Percentiles rank a stretch among this genome's conserved stretches.
phyloP scores from a whole-genome alignment of 2,888 invertebrate species.

The Drosophila helvetica region DNA sequence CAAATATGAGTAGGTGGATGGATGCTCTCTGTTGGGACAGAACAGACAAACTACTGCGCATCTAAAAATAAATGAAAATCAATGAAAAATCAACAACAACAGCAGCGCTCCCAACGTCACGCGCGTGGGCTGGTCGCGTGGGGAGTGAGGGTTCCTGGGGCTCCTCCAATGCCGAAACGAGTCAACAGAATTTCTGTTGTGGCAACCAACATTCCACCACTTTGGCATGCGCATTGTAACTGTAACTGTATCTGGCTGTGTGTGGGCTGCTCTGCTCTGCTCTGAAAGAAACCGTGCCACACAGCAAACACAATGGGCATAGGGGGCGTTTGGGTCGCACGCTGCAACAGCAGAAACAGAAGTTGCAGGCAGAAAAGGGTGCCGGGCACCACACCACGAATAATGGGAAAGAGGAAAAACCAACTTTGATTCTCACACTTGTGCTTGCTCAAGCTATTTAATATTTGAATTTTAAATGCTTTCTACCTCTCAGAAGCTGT shows the following conservation, averaged over 20 bases:
- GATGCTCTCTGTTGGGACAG: conserved; percentile 26
- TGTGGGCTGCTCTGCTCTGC: conserved; percentile 1
- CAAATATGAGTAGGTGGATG: conserved; percentile 21
- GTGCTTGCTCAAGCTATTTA: conserved; percentile 33
- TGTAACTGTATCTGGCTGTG: conserved; percentile 41
- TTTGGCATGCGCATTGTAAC: conserved; percentile 62
- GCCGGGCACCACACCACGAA: background rate
- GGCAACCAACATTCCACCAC: conserved; percentile 70
- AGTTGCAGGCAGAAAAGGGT: conserved; percentile 39
- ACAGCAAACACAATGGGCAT: conserved; percentile 30
- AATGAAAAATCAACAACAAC: conserved; percentile 51
- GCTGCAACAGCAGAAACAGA: conserved; percentile 50
- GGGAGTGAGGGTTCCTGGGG: conserved; percentile 10
- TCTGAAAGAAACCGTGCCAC: conserved; percentile 41
- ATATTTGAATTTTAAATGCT: conserved; percentile 61
- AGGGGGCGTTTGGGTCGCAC: conserved; percentile 76
- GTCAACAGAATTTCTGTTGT: conserved; percentile 73
- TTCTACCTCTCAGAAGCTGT: conserved; percentile 19
- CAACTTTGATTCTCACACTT: conserved; percentile 19
- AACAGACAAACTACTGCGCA: conserved; percentile 55
- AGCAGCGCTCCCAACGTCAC: conserved; percentile 58
- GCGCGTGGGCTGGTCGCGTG: conserved; percentile 33
- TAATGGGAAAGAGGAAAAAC: conserved; percentile 2
- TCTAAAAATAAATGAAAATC: conserved; percentile 71
- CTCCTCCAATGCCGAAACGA: conserved; percentile 47